Base-by-base conservation (phyloP, 2,797 vertebrate genomes). In the Natrix natrix region DNA sequence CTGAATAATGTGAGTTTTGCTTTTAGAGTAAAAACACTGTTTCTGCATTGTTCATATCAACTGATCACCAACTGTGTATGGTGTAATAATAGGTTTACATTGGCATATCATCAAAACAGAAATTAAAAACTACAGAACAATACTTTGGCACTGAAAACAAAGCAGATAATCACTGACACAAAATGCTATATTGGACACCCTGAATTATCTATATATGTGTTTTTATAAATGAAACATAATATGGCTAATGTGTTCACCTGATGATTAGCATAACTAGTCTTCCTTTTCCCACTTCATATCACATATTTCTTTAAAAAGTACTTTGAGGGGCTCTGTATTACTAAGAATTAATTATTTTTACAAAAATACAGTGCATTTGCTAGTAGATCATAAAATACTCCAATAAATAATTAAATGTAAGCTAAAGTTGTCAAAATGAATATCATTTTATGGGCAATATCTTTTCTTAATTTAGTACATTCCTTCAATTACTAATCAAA, bases 361-460 rank as follows among this genome's bases (percentile, higher is more conserved):
- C 87, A 89, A 91, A 78, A 78, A 83, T 86, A 91, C 69, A 89
- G 24, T 48, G 52, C 90, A 91, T 93, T 93, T 91, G 52, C 57
- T 91, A 93, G 87, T 89, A 91, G 87, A 91, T 93, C 90, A 93
- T 89, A 89, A 87, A 86, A 66, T 91, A 89, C 91, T 93, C 83
- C 93, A 91, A 93, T 93, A 93, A 93, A 93, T 93, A 93, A 91
- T 93, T 93, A 89, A 91, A 91, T 89, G 87, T 89, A 93, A 91
- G 93, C 87, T 63, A 91, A 93, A 93, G 86, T 89, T 91, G 93
- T 91, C 90, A 93, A 93, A 93, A 93, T 93, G 93, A 89, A 93
- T 93, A 91, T 91, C 87, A 91, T 87, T 93, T 93, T 91, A 74
- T 78, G 69, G 90, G 87, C 24, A 63, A 54, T 91, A 91, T 93